Evolutionary conservation across 2,888 invertebrate genomes (phyloP).

Genomic region (Apocheima hispidaria): DNA sequence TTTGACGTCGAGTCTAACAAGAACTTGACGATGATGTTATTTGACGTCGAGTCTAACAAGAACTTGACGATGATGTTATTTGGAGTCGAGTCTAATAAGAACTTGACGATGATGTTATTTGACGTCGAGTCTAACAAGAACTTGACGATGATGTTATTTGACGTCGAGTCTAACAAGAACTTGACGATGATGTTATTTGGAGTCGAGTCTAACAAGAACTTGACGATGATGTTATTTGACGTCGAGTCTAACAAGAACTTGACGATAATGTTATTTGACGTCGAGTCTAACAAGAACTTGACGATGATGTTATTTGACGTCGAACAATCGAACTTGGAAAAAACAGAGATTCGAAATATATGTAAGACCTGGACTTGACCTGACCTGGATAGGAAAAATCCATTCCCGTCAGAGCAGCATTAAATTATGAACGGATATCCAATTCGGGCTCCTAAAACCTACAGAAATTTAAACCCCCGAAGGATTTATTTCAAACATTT

Average conservation of each 20-base stretch:
- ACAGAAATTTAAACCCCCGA: constrained; percentile 57
- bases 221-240: constrained; percentile 33
- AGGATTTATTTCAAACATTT: constrained; percentile 67
- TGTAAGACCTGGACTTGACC: too few species aligned
- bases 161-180: constrained; percentile 30
- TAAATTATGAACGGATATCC: constrained; percentile 33
- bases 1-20: constrained; percentile 33
- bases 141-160: constrained; percentile 32
- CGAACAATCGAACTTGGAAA: constrained; percentile 25
- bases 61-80: constrained; percentile 32
- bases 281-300: constrained; percentile 26
- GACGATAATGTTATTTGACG: constrained; percentile 33
- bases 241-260: constrained; percentile 29
- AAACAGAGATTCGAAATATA: constrained; percentile 11
- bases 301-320: constrained; percentile 34
- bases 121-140: constrained; percentile 32
- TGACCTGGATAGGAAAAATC: constrained; percentile 15
- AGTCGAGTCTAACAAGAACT: constrained; percentile 29
- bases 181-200: constrained; percentile 33
- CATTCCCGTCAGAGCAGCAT: constrained; percentile 2
- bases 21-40: constrained; percentile 31
- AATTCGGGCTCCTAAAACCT: constrained; percentile 44
- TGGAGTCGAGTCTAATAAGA: constrained; percentile 27
- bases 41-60: constrained; percentile 32
- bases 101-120: constrained; percentile 33